These are phyloP conservation scores for Rhagoletis zephyria DNA, from an alignment of 1,140 invertebrate species.

Conservation along the genomic window DNA sequence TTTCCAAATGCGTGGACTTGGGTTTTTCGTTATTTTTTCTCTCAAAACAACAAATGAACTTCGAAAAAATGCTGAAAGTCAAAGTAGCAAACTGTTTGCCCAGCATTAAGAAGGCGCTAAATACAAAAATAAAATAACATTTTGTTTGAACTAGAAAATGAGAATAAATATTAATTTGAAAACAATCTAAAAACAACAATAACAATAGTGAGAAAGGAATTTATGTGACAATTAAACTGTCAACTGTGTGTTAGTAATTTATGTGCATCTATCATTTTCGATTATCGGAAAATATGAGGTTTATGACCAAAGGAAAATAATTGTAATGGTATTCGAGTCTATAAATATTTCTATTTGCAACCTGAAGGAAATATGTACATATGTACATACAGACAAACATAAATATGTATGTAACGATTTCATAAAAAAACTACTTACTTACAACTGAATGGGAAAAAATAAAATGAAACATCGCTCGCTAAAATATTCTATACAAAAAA, in stretches of 20 bases:
- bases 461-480: neutral
- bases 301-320: too few relatives aligned
- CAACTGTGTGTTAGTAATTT: neutral
- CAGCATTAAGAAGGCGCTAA: neutral
- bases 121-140: neutral
- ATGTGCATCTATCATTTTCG: too few relatives aligned
- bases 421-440: too few relatives aligned
- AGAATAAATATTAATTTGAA: too few relatives aligned
- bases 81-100: conserved; percentile 3
- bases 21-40: too few relatives aligned
- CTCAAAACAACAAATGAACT: neutral
- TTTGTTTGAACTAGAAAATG: neutral
- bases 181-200: neutral
- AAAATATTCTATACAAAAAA: neutral
- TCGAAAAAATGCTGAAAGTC: conserved; percentile 8
- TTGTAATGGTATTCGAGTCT: too few relatives aligned
- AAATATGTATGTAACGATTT: too few relatives aligned
- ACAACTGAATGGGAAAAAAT: neutral
- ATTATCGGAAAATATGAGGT: too few relatives aligned
- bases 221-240: conserved; percentile 1
- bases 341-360: too few relatives aligned
- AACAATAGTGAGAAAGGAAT: neutral
- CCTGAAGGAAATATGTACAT: too few relatives aligned
- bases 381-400: too few relatives aligned
- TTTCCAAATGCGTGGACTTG: too few relatives aligned